These are phyloP conservation scores for Coremacera marginata DNA, from an alignment of 2,888 invertebrate genomes.

Conservation along the genomic window DNA sequence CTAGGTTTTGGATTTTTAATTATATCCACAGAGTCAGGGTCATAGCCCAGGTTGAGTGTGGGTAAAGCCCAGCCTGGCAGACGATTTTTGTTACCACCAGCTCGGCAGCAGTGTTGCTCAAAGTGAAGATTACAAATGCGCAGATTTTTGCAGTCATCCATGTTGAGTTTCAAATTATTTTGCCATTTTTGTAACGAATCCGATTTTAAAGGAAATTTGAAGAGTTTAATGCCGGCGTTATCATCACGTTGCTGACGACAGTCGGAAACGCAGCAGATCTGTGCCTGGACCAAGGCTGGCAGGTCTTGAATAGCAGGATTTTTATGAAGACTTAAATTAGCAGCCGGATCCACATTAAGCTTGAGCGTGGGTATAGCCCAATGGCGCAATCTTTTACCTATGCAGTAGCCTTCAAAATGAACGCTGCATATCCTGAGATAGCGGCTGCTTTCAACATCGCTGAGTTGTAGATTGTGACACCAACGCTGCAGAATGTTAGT, in stretches of 20 bases:
- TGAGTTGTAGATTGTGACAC: conserved; percentile 29
- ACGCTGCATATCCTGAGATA: conserved; percentile 8
- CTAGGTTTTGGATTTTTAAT: neutral
- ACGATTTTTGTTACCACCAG: neutral
- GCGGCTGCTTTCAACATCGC: neutral
- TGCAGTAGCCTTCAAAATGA: conserved; percentile 40
- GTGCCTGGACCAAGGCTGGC: neutral
- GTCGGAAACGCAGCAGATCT: conserved; percentile 42
- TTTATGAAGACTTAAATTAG: neutral
- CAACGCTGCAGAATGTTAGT: conserved; percentile 9
- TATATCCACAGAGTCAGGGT: conserved; percentile 37
- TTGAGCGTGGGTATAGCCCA: conserved; percentile 36
- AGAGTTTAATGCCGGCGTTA: conserved; percentile 40
- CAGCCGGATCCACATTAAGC: neutral
- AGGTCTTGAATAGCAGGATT: conserved; percentile 17
- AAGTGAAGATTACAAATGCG: conserved; percentile 47
- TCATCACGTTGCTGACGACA: conserved; percentile 34
- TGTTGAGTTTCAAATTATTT: conserved; percentile 45
- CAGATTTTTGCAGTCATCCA: conserved; percentile 36
- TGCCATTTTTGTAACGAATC: conserved; percentile 43
- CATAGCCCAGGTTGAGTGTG: conserved; percentile 44
- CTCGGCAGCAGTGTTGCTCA: conserved; percentile 42
- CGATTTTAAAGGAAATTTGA: conserved; percentile 41
- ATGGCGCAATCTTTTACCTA: conserved; percentile 39
- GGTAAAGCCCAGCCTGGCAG: conserved; percentile 46